Conservation (phyloP, 2,797 vertebrate genomes). For the Hemibagrus guttatus region DNA sequence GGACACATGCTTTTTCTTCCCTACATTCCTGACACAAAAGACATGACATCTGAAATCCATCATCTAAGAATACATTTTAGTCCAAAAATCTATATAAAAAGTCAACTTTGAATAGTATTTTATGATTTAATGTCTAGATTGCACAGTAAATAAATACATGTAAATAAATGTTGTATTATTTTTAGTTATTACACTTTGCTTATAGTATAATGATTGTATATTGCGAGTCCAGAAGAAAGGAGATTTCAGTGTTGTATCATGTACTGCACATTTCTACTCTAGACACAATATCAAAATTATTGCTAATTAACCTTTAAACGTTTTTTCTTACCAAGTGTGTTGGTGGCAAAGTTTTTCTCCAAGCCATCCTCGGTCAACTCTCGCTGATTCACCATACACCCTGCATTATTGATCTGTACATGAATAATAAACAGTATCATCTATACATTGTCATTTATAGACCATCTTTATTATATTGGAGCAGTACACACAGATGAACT, state of each 20-base stretch:
- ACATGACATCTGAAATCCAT: background rate
- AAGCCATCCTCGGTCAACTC: constrained; percentile 82
- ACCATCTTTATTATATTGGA: background rate
- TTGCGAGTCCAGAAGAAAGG: background rate
- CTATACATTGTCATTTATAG: background rate
- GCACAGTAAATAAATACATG: background rate
- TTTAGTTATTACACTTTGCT: background rate
- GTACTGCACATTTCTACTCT: background rate
- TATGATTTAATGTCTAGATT: background rate
- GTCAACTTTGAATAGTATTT: background rate
- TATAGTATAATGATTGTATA: background rate
- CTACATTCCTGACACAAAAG: background rate
- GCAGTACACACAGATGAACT: background rate
- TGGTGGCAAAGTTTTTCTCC: constrained; percentile 87
- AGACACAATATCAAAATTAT: background rate
- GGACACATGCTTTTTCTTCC: background rate
- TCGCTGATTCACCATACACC: constrained; percentile 85
- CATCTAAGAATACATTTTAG: background rate
- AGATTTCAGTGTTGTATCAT: background rate
- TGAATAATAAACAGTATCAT: background rate
- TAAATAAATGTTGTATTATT: background rate
- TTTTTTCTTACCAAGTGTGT: constrained; percentile 78
- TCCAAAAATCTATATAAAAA: background rate
- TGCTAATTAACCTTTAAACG: background rate
- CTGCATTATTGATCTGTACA: constrained; percentile 83